Evolutionary conservation across 1,140 invertebrate genomes (phyloP).

Genomic region (Micrasema longulum): DNA sequence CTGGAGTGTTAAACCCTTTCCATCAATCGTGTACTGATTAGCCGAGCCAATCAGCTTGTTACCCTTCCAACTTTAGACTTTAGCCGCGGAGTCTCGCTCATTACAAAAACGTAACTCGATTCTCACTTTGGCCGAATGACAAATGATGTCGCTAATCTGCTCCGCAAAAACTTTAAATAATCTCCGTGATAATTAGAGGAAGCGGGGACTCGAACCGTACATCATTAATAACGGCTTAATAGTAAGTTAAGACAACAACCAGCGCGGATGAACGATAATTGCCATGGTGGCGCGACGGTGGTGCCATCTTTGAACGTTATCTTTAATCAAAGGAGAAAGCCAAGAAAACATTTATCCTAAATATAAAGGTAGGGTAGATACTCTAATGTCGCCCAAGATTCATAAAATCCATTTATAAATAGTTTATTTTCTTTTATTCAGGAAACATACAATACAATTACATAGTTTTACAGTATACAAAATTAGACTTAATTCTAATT

Average conservation of each 20-base stretch:
- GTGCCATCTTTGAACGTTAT: slow-evolving; percentile 29
- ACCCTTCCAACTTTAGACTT: slow-evolving; percentile 3
- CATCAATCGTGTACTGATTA: slow-evolving; percentile 12
- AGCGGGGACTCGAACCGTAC: slow-evolving; percentile 38
- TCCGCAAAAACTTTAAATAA: slow-evolving; percentile 47
- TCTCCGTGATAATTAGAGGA: slow-evolving; percentile 44
- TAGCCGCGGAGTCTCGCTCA: slow-evolving; percentile 8
- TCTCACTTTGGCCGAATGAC: slow-evolving; percentile 32
- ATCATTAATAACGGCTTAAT: slow-evolving; percentile 49
- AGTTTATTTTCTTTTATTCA: no score
- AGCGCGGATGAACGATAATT: slow-evolving; percentile 37
- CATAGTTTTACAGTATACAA: no score
- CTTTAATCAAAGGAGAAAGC: slow-evolving; percentile 24
- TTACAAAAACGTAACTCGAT: slow-evolving; percentile 33
- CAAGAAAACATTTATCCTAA: slow-evolving; percentile 1
- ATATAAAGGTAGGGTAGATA: no score
- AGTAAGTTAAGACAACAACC: slow-evolving; percentile 42
- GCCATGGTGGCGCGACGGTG: slow-evolving; percentile 13
- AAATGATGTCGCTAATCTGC: slow-evolving; percentile 51
- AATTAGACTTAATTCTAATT: no score
- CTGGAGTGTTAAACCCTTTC: background rate
- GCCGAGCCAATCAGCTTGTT: slow-evolving; percentile 1
- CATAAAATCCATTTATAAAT: no score
- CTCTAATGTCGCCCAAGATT: no score
- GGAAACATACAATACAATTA: no score